Evolutionary conservation across 2,888 invertebrate species (phyloP).

Genomic region (Ectropis crepuscularia): DNA sequence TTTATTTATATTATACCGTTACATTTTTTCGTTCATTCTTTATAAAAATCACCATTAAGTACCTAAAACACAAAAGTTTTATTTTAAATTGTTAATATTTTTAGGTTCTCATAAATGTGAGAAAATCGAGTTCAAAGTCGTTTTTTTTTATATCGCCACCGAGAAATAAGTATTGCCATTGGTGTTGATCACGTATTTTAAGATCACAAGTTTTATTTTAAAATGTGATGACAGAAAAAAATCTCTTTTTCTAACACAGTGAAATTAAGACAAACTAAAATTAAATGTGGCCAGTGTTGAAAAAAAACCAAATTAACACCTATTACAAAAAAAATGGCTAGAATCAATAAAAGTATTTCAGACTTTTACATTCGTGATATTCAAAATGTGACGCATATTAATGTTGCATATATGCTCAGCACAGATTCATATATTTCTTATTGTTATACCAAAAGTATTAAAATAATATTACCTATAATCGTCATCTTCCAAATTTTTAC

Average conservation of each 20-base stretch:
- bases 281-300: no score
- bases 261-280: no score
- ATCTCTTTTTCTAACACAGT: no score
- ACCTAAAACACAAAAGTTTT: not conserved
- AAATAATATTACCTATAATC: conserved; percentile 28
- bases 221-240: no score
- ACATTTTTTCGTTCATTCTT: conserved; percentile 2
- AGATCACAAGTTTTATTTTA: no score
- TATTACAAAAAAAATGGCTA: no score
- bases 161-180: no score
- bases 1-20: not conserved
- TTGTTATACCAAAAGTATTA: conserved; percentile 29
- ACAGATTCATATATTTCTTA: conserved; percentile 20
- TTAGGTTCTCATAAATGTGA: no score
- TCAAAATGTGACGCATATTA: conserved; percentile 3
- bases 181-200: no score
- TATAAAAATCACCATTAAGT: not conserved
- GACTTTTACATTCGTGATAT: conserved; percentile 17
- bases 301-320: no score
- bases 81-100: not conserved
- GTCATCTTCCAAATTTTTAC: conserved; percentile 25
- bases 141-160: no score
- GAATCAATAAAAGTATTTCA: not conserved
- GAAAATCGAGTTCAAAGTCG: no score
- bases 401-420: conserved; percentile 14